These are phyloP conservation scores for Camponotus vicinus DNA, from an alignment of 1,140 invertebrate species.

Conservation along the genomic window DNA sequence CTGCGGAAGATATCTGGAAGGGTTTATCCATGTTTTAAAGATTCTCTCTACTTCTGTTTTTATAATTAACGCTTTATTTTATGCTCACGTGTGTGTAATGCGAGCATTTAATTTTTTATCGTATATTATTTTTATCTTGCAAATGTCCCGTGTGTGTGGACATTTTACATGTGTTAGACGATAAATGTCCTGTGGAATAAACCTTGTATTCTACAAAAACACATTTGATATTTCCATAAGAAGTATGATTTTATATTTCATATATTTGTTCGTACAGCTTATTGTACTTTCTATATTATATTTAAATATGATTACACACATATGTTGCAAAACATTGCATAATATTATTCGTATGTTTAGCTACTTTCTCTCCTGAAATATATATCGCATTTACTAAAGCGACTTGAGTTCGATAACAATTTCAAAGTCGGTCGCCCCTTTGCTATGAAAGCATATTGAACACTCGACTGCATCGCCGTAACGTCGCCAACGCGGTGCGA, in stretches of 20 bases:
- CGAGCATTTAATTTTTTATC: not conserved
- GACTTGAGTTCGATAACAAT: slow-evolving; percentile 50
- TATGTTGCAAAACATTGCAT: not conserved
- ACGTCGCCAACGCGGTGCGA: slow-evolving; percentile 59
- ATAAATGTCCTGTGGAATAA: not conserved
- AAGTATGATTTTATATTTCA: not conserved
- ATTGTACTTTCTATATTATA: slow-evolving; percentile 6
- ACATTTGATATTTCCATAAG: not conserved
- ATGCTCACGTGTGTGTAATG: not conserved
- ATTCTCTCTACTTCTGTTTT: slow-evolving; percentile 3
- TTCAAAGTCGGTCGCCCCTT: slow-evolving; percentile 69
- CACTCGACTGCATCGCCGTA: slow-evolving; percentile 64
- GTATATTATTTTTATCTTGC: not conserved
- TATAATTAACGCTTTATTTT: not conserved
- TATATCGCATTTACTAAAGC: not conserved
- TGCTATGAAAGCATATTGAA: slow-evolving; percentile 75
- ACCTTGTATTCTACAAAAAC: not conserved
- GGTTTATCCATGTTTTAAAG: not conserved
- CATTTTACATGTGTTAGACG: not conserved
- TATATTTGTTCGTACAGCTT: not conserved
- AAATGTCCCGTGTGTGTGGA: not conserved
- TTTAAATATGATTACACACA: not conserved
- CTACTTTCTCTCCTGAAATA: not conserved
- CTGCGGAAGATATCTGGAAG: slow-evolving; percentile 1
- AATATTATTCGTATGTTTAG: slow-evolving; percentile 4